Evolutionary conservation across 2,888 invertebrate species (phyloP).

Genomic region (Ophion slaviceki): DNA sequence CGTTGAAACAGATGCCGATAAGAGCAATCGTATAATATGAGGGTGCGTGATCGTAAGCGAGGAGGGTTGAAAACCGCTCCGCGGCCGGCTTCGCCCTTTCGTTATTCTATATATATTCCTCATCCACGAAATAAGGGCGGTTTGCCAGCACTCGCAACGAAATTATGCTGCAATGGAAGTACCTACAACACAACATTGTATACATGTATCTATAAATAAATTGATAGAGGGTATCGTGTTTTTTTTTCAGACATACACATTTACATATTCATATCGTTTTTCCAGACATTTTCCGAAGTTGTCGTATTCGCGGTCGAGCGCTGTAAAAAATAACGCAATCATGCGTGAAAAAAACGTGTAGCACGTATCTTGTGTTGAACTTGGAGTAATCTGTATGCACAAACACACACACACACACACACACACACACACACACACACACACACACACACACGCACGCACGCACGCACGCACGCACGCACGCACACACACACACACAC

Average conservation of each 20-base stretch:
- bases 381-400: neutral
- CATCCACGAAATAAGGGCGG: slow-evolving; percentile 37
- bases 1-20: slow-evolving; percentile 72
- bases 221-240: neutral
- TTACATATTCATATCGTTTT: neutral
- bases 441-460: too few species aligned
- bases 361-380: neutral
- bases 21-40: slow-evolving; percentile 71
- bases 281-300: neutral
- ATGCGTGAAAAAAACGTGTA: neutral
- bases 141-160: slow-evolving; percentile 52
- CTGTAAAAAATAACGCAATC: neutral
- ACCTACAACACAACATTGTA: slow-evolving; percentile 34
- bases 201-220: neutral
- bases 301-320: neutral
- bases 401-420: too few species aligned
- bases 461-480: too few species aligned
- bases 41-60: slow-evolving; percentile 67
- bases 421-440: too few species aligned
- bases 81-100: slow-evolving; percentile 17
- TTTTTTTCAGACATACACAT: neutral
- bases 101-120: slow-evolving; percentile 28
- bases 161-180: slow-evolving; percentile 60
- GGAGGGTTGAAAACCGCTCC: slow-evolving; percentile 11
- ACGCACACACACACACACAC: too few species aligned